Evolutionary conservation across 2,888 invertebrate genomes (phyloP).

Genomic region (Poecilobothrus nobilitatus): DNA sequence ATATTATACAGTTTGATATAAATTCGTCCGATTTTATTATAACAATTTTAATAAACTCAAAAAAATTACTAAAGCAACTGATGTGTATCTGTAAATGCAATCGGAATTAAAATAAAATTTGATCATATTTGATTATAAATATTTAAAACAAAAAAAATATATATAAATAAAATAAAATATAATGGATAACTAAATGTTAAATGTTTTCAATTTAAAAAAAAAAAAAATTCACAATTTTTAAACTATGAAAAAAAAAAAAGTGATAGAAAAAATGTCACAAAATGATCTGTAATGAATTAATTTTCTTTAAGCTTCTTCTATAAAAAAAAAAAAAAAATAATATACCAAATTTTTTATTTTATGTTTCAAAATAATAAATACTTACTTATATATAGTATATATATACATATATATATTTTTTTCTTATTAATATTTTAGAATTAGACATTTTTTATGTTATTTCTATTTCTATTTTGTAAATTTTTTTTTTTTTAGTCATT

Average conservation of each 20-base stretch:
- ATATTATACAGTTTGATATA: too few species aligned
- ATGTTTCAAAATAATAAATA: background rate
- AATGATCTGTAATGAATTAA: background rate
- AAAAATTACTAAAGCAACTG: too few species aligned
- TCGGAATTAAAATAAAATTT: too few species aligned
- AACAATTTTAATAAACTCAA: too few species aligned
- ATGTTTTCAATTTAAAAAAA: background rate
- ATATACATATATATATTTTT: too few species aligned
- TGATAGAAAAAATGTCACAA: background rate
- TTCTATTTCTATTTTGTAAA: background rate
- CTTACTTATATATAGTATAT: background rate
- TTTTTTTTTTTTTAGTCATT: constrained; percentile 5
- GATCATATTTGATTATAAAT: too few species aligned
- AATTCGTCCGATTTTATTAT: too few species aligned
- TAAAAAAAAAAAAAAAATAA: background rate
- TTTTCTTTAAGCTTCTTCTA: background rate
- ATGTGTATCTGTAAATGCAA: too few species aligned
- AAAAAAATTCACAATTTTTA: background rate
- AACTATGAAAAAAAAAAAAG: background rate
- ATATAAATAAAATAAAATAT: too few species aligned
- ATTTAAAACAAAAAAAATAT: too few species aligned
- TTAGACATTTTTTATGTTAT: background rate
- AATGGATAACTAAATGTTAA: too few species aligned
- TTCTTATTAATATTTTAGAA: background rate
- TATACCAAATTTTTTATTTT: background rate